Percentiles rank a stretch among this genome's conserved stretches.
phyloP scores from a whole-genome alignment of 2,888 invertebrate genomes.

The Diogma glabrata region DNA sequence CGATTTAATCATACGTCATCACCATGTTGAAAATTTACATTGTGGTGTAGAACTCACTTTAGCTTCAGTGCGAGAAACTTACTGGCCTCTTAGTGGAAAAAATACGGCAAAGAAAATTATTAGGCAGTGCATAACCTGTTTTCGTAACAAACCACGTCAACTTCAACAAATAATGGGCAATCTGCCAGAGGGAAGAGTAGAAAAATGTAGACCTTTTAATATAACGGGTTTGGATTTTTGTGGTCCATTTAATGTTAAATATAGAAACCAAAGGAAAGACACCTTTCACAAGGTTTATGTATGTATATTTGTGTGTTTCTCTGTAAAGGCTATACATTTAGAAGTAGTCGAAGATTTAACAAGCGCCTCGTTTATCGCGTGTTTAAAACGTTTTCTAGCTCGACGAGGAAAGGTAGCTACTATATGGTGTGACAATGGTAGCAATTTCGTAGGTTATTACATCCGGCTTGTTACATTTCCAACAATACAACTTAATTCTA shows the following conservation, averaged over 20 bases:
- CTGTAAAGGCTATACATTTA: slow-evolving; percentile 1
- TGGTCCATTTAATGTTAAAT: not conserved
- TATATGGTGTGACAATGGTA: not conserved
- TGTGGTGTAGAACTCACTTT: not conserved
- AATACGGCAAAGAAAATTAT: too few species aligned
- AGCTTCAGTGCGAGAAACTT: not conserved
- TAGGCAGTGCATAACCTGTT: too few species aligned
- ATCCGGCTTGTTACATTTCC: too few species aligned
- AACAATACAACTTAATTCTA: too few species aligned
- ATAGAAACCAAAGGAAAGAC: not conserved
- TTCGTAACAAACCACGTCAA: not conserved
- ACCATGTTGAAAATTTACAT: not conserved
- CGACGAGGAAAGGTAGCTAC: not conserved
- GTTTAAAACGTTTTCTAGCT: not conserved
- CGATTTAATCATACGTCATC: not conserved
- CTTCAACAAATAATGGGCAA: not conserved
- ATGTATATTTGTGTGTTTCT: too few species aligned
- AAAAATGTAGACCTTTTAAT: not conserved
- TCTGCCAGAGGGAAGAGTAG: not conserved
- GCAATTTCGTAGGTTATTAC: not conserved
- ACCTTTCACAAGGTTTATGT: not conserved
- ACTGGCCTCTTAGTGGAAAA: not conserved
- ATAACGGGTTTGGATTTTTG: not conserved
- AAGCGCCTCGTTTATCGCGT: too few species aligned
- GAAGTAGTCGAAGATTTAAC: not conserved